Percentiles rank a stretch among this genome's conserved stretches.
phyloP scores from a whole-genome alignment of 2,888 invertebrate genomes.

The Harmothoe impar region DNA sequence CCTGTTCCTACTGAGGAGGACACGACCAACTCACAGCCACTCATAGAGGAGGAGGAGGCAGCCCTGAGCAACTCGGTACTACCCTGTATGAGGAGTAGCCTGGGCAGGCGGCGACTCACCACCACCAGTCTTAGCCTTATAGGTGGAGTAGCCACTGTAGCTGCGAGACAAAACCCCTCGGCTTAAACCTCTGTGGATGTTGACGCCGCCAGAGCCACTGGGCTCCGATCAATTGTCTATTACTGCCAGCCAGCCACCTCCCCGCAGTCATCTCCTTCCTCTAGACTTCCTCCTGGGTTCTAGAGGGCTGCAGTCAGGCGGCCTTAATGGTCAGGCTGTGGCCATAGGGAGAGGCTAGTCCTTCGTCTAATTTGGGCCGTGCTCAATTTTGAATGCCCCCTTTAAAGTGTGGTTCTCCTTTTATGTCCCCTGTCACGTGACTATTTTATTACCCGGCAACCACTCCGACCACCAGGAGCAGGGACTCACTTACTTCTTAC shows the following conservation, averaged over 20 bases:
- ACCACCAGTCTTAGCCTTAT: too few species aligned
- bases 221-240: slow-evolving; percentile 24
- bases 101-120: neutral
- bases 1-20: neutral
- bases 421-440: too few species aligned
- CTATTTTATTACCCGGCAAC: too few species aligned
- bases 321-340: slow-evolving; percentile 1
- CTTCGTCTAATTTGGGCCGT: neutral
- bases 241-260: neutral
- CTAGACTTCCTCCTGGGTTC: too few species aligned
- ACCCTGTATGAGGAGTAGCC: neutral
- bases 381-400: neutral
- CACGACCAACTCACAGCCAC: too few species aligned
- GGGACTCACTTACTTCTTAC: too few species aligned
- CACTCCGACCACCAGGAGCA: too few species aligned
- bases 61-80: neutral
- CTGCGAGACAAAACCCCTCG: too few species aligned
- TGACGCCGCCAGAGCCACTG: neutral
- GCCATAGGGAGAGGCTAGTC: neutral
- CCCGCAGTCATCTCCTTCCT: neutral
- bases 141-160: too few species aligned
- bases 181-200: neutral
- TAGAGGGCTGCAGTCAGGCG: neutral
- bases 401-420: neutral
- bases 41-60: neutral